Conservation (phyloP, 2,888 invertebrate species). For the Cephus pulcher region DNA sequence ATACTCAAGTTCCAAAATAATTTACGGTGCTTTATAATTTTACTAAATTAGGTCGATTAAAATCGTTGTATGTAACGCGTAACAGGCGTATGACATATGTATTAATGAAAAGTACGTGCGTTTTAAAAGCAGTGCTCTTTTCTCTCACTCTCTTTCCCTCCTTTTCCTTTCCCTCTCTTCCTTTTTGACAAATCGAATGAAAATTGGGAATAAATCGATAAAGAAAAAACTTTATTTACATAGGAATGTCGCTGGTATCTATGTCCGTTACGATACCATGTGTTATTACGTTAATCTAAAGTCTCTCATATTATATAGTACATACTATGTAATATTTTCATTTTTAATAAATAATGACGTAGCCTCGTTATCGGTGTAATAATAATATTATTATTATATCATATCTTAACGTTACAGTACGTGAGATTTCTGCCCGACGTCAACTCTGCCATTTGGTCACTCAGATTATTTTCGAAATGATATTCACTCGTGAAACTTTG, state of each 20-base stretch:
- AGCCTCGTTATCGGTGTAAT: not conserved
- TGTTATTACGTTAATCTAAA: slow-evolving; percentile 27
- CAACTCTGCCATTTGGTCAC: not conserved
- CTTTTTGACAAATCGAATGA: not conserved
- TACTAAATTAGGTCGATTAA: slow-evolving; percentile 12
- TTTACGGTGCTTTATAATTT: not conserved
- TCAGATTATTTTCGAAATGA: not conserved
- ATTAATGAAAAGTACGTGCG: slow-evolving; percentile 13
- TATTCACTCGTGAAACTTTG: not conserved
- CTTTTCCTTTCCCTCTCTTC: not conserved
- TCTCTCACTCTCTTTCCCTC: not conserved
- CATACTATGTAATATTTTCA: slow-evolving; percentile 10
- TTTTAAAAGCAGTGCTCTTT: not conserved
- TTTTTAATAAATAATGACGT: slow-evolving; percentile 8
- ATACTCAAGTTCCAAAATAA: not conserved
- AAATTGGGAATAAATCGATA: slow-evolving; percentile 3
- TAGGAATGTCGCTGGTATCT: slow-evolving; percentile 35
- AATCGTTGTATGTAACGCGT: slow-evolving; percentile 35
- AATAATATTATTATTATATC: slow-evolving; percentile 2
- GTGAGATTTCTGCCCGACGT: slow-evolving; percentile 3
- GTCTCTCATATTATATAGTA: slow-evolving; percentile 26
- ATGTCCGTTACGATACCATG: slow-evolving; percentile 30
- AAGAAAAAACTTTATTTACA: slow-evolving; percentile 38
- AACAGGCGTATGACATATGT: slow-evolving; percentile 28
- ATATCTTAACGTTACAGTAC: not conserved